phyloP scores from a whole-genome alignment of 2,797 vertebrate genomes.

The Columba guinea region DNA sequence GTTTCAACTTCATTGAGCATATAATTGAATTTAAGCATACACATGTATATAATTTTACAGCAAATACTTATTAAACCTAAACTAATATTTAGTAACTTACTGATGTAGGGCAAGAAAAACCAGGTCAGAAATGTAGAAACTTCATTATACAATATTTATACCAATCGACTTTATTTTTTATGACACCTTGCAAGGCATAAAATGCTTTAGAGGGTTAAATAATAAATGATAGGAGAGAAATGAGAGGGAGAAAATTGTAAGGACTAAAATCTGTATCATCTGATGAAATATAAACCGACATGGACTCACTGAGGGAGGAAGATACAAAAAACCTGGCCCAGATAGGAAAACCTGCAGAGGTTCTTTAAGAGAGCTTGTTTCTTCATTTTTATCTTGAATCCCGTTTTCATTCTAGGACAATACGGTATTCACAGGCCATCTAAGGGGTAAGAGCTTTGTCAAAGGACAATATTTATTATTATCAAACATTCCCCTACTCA shows the following conservation, averaged over 20 bases:
- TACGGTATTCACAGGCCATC: neutral
- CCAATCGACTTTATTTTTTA: conserved; percentile 6
- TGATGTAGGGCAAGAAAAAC: neutral
- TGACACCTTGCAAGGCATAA: neutral
- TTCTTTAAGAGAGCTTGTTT: neutral
- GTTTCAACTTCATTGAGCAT: neutral
- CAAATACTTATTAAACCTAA: neutral
- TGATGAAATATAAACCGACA: conserved; percentile 38
- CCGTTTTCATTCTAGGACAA: neutral
- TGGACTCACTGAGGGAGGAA: neutral
- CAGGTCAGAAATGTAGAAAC: neutral
- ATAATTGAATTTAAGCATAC: neutral
- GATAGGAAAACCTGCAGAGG: neutral
- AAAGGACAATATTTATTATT: conserved; percentile 23
- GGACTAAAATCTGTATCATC: neutral
- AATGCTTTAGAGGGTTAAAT: conserved; percentile 51
- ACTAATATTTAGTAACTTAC: neutral
- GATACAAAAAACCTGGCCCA: conserved; percentile 12
- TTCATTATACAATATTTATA: conserved; percentile 35
- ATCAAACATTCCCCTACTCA: neutral
- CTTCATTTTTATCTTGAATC: neutral
- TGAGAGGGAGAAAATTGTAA: neutral
- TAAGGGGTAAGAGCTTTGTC: conserved; percentile 5
- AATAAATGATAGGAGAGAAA: conserved; percentile 50
- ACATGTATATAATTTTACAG: neutral